Base-by-base conservation (phyloP, 2,888 invertebrate genomes). In the Hypomecis atomaria region DNA sequence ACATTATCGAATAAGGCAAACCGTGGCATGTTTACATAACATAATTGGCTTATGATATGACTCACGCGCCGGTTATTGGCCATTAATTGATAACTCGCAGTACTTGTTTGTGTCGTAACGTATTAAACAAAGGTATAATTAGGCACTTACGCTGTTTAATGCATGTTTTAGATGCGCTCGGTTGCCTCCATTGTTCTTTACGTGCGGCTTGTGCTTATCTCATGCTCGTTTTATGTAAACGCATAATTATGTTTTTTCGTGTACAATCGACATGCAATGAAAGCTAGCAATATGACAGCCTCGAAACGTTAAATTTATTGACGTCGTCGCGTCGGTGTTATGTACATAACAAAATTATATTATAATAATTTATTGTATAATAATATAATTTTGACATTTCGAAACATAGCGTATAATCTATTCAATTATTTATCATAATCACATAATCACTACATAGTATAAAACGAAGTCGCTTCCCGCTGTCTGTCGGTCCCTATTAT, bases 81-180 rank as follows among this genome's bases (percentile, higher is more conserved):
- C 9, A 10, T 48, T 49, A 49, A 55, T n/a, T 58, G 59, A 62
- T 66, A 62, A 60, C 62, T 52, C 48, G 40, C 42, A 61, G 58
- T 43, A 48, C 42, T 67, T 59, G 62, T 59, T 67, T 59, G 62
- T 59, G 56, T 60, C 49, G 67, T 65, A 61, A 58, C 49, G 67
- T 65, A 61, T 55, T 62, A 52, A 52, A 52, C 1, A 47, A 62
- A 62, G 54, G 66, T 52, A 13, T 40, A 52, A 33, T 42, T 52
- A 52, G 9, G 40, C 6, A 10, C 52, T 42, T 42, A 52, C 33
- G 33, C 33, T 6, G 42, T 43, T 54, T 34, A 36, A 44, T 44
- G 43, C 43, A 44, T 54, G 43, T 43, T 54, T 40, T 52, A 33
- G 52, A 40, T n/a, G 23, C 40, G 33, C 6, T n/a, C 40, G 40